Evolutionary conservation across 1,140 invertebrate genomes (phyloP).

Genomic region (Arctopsyche grandis): DNA sequence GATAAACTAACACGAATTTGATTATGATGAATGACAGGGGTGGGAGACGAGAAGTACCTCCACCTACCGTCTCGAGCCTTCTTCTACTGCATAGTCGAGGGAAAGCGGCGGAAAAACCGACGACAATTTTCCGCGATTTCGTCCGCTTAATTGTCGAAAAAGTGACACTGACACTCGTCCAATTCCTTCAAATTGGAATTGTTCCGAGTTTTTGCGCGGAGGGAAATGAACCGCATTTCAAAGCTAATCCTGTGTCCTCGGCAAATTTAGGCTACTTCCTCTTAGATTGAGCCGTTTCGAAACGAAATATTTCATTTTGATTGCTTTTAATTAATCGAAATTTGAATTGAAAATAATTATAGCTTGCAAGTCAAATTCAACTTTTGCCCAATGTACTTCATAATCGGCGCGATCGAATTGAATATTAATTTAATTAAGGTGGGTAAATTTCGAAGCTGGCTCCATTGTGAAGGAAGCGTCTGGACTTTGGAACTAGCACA

Average conservation of each 20-base stretch:
- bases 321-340: background rate
- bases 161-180: background rate
- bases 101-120: background rate
- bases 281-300: background rate
- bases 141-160: conserved; percentile 6
- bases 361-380: background rate
- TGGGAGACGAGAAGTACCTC: background rate
- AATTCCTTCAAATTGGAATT: background rate
- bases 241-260: too few species aligned
- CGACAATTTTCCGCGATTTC: background rate
- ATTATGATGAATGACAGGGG: conserved; percentile 48
- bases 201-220: background rate
- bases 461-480: too few species aligned
- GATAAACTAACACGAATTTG: conserved; percentile 53
- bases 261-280: background rate
- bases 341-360: background rate
- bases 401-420: too few species aligned
- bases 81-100: background rate
- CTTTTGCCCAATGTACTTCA: background rate
- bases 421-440: too few species aligned
- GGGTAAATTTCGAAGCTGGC: too few species aligned
- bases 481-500: too few species aligned
- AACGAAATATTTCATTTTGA: background rate
- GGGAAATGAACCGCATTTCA: background rate
- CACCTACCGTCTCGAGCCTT: background rate